phyloP scores from a whole-genome alignment of 2,797 vertebrate species.

The Phrynocephalus guinanensis region DNA sequence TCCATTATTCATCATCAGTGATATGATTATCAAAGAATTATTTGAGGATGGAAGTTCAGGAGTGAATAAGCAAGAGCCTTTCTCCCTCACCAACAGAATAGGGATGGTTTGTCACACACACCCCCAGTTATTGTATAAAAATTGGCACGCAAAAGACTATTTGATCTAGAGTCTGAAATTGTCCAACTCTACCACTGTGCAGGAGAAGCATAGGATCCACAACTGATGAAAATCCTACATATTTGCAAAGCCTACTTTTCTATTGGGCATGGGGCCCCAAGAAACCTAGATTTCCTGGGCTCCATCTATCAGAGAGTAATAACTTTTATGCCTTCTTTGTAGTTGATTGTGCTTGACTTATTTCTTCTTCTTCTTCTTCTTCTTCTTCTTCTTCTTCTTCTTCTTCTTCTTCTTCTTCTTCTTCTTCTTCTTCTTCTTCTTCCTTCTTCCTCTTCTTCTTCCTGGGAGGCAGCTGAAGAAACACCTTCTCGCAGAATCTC shows the following conservation, averaged over 20 bases:
- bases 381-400: no score
- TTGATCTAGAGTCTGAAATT: no score
- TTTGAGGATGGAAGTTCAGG: background rate
- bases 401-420: no score
- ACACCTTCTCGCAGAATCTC: background rate
- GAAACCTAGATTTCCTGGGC: background rate
- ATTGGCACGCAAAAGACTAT: no score
- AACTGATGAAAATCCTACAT: no score
- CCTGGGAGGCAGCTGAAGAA: background rate
- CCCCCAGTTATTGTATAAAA: background rate
- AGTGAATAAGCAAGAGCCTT: no score
- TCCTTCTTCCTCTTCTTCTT: background rate
- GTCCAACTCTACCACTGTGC: no score
- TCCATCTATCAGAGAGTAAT: background rate
- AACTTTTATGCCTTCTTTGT: background rate
- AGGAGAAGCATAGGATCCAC: no score
- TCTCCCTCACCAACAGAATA: background rate
- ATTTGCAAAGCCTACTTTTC: no score
- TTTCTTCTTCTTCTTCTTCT: no score
- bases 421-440: no score
- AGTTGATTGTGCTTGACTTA: background rate
- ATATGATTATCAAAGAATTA: background rate
- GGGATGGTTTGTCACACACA: background rate
- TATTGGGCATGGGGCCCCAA: no score
- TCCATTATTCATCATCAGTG: background rate